Evolutionary conservation across 2,113 vertebrate genomes (phyloP), one percentile per base, ranked within the genome.

Genomic region (Ammodytes marinus): DNA sequence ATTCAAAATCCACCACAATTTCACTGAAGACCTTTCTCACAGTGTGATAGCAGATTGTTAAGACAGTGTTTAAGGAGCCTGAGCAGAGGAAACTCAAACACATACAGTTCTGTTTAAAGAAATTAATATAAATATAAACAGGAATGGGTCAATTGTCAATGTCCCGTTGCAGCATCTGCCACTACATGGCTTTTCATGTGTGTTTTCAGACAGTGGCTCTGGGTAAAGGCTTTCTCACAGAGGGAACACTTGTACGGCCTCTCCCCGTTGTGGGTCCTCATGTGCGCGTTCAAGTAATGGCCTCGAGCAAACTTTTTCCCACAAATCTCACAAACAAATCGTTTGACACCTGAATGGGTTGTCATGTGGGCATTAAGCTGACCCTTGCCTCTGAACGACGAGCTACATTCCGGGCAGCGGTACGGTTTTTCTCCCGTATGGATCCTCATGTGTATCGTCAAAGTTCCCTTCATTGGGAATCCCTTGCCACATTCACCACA

Each of bases 241-340:
- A 81, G 2, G 5, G 9, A 1, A 6, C 91, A 93, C 49, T 84
- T 80, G 87, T 90, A 93, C 0, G 91, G 91, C 19, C 86, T 79
- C 86, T 90, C 91, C 1, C 90, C 90, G 7, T 79, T 92, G 85
- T 92, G 91, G 0, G 89, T 92, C 77, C 91, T 86, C 91, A 92
- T 91, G 85, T 92, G 89, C 2, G 90, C 85, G 0, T 77, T 91
- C 71, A 92, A 8, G 74, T 92, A 59, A 43, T 90, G 90, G 0
- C 59, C 90, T 0, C 91, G 88, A 2, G 91, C 89, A 1, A 86
- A 92, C 82, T 13, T 91, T 92, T 37, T 92, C 40, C 91, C 91
- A 3, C 91, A 92, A 7, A 88, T 73, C 6, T 65, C 77, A 0
- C 91, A 92, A 0, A 90, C 69, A 10, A 85, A 90, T 0, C 88